Evolutionary conservation across 2,888 invertebrate species (phyloP).

Genomic region (Agrotis ipsilon): DNA sequence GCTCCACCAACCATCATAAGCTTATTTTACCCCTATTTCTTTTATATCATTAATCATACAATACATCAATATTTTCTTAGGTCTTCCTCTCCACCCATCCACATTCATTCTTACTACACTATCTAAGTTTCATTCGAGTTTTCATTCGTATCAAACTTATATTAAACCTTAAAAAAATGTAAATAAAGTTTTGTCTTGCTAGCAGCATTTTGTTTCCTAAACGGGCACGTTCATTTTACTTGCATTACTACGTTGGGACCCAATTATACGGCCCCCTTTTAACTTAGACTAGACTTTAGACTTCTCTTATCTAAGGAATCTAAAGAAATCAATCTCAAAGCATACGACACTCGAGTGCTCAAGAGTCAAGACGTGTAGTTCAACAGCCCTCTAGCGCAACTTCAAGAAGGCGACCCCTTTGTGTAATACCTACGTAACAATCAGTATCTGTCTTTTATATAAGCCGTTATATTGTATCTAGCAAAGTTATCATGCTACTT

Average conservation of each 20-base stretch:
- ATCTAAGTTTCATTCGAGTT: too few species aligned
- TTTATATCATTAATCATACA: too few species aligned
- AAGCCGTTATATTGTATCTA: background rate
- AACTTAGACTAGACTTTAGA: background rate
- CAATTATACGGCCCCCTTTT: background rate
- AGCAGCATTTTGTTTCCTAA: too few species aligned
- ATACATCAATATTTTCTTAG: too few species aligned
- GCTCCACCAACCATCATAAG: too few species aligned
- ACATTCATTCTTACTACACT: too few species aligned
- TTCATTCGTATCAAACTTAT: too few species aligned
- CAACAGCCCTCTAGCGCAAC: slow-evolving; percentile 10
- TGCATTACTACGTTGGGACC: background rate
- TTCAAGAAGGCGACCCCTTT: slow-evolving; percentile 6
- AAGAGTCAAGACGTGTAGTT: background rate
- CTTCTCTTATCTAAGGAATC: background rate
- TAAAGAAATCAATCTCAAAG: slow-evolving; percentile 6
- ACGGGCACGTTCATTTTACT: too few species aligned
- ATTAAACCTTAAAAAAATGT: too few species aligned
- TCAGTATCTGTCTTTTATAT: background rate
- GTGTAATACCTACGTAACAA: background rate
- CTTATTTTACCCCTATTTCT: too few species aligned
- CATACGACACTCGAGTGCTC: background rate
- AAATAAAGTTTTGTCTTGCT: too few species aligned
- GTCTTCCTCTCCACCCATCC: too few species aligned
- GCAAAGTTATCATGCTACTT: background rate